Evolutionary conservation across 2,888 invertebrate genomes (phyloP).

Genomic region (Lasioglossum leucozonium): DNA sequence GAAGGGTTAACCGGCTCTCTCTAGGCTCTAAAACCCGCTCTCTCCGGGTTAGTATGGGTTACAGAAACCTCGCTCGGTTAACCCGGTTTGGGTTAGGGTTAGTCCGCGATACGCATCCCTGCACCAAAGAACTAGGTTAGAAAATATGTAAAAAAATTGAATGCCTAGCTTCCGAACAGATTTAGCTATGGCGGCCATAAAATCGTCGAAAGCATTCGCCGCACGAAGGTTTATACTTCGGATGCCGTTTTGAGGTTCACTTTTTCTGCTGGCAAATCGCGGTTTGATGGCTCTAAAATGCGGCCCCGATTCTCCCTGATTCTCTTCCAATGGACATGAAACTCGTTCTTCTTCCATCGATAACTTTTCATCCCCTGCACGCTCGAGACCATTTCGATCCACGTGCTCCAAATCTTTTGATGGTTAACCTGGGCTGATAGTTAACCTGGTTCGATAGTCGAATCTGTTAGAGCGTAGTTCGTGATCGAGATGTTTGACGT

Average conservation of each 20-base stretch:
- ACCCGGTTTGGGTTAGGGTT: too few relatives aligned
- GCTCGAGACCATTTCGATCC: not conserved
- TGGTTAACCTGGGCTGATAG: not conserved
- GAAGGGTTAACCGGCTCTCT: too few relatives aligned
- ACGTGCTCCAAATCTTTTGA: not conserved
- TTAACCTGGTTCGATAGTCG: not conserved
- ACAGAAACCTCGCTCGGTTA: too few relatives aligned
- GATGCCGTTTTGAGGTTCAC: not conserved
- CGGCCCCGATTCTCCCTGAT: not conserved
- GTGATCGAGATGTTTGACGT: not conserved
- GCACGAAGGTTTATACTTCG: not conserved
- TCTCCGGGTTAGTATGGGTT: too few relatives aligned
- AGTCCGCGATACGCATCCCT: too few relatives aligned
- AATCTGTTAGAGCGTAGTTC: not conserved
- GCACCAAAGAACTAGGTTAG: too few relatives aligned
- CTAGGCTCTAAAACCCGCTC: too few relatives aligned
- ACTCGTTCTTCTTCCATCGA: not conserved
- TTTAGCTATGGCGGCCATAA: not conserved
- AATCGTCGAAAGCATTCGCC: not conserved
- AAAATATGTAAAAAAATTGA: not conserved
- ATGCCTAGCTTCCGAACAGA: not conserved
- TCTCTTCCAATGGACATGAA: not conserved
- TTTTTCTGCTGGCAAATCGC: not conserved
- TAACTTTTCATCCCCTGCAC: not conserved
- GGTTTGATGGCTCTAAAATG: not conserved